phyloP scores from a whole-genome alignment of 2,797 vertebrate species.

The Lacerta viridis region DNA sequence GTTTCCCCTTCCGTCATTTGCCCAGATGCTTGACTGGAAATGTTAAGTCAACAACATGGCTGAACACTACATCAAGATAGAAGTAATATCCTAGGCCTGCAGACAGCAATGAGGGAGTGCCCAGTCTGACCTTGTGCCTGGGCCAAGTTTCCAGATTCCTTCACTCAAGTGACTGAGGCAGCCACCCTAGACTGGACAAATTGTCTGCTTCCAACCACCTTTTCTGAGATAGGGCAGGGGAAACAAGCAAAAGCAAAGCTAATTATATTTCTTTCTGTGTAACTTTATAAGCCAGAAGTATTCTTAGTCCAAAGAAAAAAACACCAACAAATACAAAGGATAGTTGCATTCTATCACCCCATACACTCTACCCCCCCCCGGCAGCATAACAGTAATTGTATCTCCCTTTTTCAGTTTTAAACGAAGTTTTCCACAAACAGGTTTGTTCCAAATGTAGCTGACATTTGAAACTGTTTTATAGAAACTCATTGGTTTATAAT shows the following conservation, averaged over 20 bases:
- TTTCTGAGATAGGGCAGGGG: background rate
- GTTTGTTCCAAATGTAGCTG: background rate
- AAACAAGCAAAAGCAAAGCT: background rate
- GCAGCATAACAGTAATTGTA: background rate
- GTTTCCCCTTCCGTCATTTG: background rate
- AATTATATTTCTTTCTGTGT: background rate
- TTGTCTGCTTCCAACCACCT: background rate
- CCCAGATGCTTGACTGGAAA: background rate
- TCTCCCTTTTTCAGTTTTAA: background rate
- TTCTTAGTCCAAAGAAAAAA: background rate
- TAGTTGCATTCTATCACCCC: background rate
- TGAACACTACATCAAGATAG: background rate
- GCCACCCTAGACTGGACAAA: background rate
- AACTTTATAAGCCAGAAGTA: background rate
- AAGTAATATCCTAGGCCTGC: background rate
- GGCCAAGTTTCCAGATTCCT: background rate
- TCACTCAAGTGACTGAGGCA: background rate
- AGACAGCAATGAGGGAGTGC: background rate
- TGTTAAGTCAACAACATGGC: background rate
- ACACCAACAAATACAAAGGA: background rate
- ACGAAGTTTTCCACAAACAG: background rate
- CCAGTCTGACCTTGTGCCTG: background rate
- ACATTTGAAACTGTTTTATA: slow-evolving; percentile 4
- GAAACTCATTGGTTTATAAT: background rate
- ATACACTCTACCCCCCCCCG: no score